These are phyloP conservation scores for Geophilus truncorum DNA, from an alignment of 2,888 invertebrate species.

Conservation along the genomic window DNA sequence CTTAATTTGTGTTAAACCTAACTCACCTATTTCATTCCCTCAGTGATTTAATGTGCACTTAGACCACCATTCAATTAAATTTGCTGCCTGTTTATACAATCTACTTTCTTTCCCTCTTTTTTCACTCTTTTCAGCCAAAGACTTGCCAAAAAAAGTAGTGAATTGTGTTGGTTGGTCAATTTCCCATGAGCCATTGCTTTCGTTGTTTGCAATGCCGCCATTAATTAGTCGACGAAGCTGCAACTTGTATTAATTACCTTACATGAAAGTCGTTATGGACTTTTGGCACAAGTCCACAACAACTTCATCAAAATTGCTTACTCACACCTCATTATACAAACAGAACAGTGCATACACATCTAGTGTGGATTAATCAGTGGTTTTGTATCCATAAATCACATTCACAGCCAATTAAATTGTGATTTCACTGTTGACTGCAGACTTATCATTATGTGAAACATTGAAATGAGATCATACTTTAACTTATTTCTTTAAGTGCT, in stretches of 20 bases:
- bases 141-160: background rate
- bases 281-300: background rate
- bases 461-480: too few species aligned
- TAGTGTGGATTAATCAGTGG: background rate
- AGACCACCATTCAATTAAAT: background rate
- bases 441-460: too few species aligned
- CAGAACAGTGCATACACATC: background rate
- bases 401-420: background rate
- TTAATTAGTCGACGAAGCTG: background rate
- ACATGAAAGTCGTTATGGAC: background rate
- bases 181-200: background rate
- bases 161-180: constrained; percentile 4
- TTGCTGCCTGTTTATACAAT: background rate
- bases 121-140: background rate
- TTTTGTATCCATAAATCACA: background rate
- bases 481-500: too few species aligned
- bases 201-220: constrained; percentile 12
- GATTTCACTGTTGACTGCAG: background rate
- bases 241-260: constrained; percentile 20
- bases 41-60: background rate
- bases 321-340: background rate
- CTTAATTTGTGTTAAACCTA: background rate
- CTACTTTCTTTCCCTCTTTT: background rate
- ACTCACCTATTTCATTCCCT: background rate
- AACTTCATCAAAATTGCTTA: constrained; percentile 16